Conservation (phyloP, 2,888 invertebrate genomes). For the Serrognathus titanus region DNA sequence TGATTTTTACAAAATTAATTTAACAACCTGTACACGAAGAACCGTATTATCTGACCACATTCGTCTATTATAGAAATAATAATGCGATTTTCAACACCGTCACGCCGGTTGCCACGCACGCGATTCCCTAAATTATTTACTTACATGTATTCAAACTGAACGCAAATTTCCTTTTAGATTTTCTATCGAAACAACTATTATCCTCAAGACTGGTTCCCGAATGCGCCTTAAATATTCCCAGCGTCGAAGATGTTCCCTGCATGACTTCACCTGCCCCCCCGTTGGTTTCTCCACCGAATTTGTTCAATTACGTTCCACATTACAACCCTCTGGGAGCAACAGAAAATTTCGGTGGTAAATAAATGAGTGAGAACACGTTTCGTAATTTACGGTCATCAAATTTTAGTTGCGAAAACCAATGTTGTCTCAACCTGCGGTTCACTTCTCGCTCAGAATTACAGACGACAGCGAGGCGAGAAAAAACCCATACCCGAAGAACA, state of each 20-base stretch:
- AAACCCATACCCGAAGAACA: conserved; percentile 82
- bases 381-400: not conserved
- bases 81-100: not conserved
- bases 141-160: too few relatives aligned
- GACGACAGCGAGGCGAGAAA: conserved; percentile 74
- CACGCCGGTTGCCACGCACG: conserved; percentile 6
- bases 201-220: conserved; percentile 7
- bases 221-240: conserved; percentile 1
- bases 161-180: conserved; percentile 1
- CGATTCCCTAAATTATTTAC: not conserved
- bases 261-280: not conserved
- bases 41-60: conserved; percentile 6
- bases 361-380: not conserved
- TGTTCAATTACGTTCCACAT: not conserved
- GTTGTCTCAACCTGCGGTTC: conserved; percentile 6
- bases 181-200: conserved; percentile 4
- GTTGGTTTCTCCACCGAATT: too few relatives aligned
- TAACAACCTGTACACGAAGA: conserved; percentile 2
- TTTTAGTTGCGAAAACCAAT: conserved; percentile 8
- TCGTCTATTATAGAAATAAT: conserved; percentile 6
- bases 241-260: conserved; percentile 5
- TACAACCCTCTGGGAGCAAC: not conserved
- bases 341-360: conserved; percentile 1
- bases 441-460: conserved; percentile 29
- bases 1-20: conserved; percentile 6